phyloP scores from a whole-genome alignment of 2,888 invertebrate genomes.

The Pimpla rufipes region DNA sequence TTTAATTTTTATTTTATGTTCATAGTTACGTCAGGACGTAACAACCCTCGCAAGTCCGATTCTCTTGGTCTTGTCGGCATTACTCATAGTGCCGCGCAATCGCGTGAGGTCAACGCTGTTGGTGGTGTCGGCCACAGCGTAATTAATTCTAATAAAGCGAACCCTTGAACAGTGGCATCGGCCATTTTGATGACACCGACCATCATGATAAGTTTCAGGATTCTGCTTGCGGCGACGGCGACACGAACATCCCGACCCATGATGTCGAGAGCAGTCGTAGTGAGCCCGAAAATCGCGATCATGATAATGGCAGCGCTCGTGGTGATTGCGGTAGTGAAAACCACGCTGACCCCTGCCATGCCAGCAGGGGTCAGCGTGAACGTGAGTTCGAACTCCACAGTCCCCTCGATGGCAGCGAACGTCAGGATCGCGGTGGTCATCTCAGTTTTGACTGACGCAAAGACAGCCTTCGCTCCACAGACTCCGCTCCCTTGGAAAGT shows the following conservation, averaged over 20 bases:
- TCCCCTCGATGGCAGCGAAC: no score
- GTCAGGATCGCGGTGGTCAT: no score
- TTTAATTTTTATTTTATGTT: no score
- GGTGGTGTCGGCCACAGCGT: not conserved
- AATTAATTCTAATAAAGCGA: not conserved
- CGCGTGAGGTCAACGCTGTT: not conserved
- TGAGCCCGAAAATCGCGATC: no score
- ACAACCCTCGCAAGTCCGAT: not conserved
- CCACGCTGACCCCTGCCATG: no score
- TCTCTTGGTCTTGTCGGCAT: not conserved
- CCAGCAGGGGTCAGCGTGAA: no score
- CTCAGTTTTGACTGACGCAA: no score
- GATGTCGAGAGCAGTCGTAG: not conserved
- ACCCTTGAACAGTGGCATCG: not conserved
- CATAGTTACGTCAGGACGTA: no score
- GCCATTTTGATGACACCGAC: not conserved
- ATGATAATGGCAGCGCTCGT: no score
- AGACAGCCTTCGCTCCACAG: no score
- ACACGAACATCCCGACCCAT: not conserved
- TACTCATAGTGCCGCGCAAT: not conserved
- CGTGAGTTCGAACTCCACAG: no score
- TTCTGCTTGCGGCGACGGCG: not conserved
- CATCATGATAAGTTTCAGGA: not conserved
- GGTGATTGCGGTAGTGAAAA: no score
- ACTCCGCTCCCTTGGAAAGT: not conserved